A percentile compares a stretch with the other conserved stretches of the same genome.
These are phyloP conservation scores for Scrobipalpa atriplicella DNA, from an alignment of 2,888 invertebrate genomes.

Conservation along the genomic window DNA sequence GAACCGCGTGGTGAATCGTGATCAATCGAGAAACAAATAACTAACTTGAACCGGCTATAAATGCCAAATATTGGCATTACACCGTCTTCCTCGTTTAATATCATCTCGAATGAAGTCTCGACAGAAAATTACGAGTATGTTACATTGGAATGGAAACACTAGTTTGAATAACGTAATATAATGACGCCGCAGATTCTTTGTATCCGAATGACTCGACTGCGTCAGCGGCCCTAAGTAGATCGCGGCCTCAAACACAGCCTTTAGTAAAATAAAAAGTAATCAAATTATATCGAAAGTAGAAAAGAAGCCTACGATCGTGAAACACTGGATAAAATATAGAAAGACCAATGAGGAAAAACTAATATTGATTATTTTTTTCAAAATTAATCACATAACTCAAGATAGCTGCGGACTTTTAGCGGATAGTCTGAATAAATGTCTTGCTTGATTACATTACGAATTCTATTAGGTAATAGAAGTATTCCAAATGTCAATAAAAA, in stretches of 20 bases:
- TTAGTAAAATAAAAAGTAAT: not conserved
- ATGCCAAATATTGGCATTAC: conserved; percentile 22
- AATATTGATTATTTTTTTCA: too few relatives aligned
- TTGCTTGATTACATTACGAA: too few relatives aligned
- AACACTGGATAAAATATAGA: too few relatives aligned
- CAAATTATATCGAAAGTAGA: not conserved
- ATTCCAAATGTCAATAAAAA: too few relatives aligned
- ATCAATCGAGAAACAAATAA: conserved; percentile 23
- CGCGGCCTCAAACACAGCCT: not conserved
- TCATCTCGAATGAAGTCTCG: not conserved
- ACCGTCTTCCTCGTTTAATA: not conserved
- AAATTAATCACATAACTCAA: too few relatives aligned
- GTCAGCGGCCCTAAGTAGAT: conserved; percentile 8
- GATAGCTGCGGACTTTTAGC: too few relatives aligned
- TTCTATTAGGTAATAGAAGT: too few relatives aligned
- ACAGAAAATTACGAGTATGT: conserved; percentile 1
- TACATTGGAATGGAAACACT: not conserved
- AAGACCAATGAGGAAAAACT: not conserved
- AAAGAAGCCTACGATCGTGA: not conserved
- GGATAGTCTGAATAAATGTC: too few relatives aligned
- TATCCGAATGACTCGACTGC: not conserved
- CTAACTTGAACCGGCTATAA: conserved; percentile 10
- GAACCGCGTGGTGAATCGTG: conserved; percentile 30
- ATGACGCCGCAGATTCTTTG: not conserved
- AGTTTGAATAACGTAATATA: conserved; percentile 12